Evolutionary conservation across 2,797 vertebrate genomes (phyloP), one percentile per base, ranked within the genome.

Genomic region (Enteromius argenteus): DNA sequence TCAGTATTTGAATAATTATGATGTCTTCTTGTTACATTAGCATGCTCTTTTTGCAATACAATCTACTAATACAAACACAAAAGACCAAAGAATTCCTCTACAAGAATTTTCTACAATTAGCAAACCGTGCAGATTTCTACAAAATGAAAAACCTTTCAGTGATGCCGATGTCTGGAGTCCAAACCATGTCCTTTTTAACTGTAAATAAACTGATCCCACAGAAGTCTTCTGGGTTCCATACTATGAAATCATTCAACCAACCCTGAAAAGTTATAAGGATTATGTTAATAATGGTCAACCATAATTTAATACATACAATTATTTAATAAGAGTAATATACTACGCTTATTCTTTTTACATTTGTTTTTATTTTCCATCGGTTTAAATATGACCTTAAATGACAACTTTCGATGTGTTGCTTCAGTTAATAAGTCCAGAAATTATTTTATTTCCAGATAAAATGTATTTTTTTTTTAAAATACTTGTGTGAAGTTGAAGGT

Each of bases 191-290:
- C 71, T 87, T 84, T 42, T 66, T 80, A 67, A 85, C 3, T 0
- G 44, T 37, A 62, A 71, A 60, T 4, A 4, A 0, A 3, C 0
- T 1, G 56, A 87, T 85, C 4, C 79, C 86, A 85, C 83, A 84
- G 58, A 87, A 87, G 37, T 87, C 73, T 37, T 35, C 0, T n/a
- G 79, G 83, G 17, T 87, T 68, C 83, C 86, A 87, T 15, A 1
- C 1, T 1, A 69, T 56, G 23, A 82, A 68, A n/a, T 85, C 79
- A 79, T 14, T 85, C 2, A 4, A 0, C 83, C 86, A 87, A 17
- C 58, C 60, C 86, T 87, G 83, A 30, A 68, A 81, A 46, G 4
- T 72, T 66, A 30, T 39, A 14, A 19, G 2, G 32, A 11, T n/a
- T 23, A 78, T 10, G 1, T 69, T 9, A 56, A 69, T 3, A 10